Evolutionary conservation across 2,888 invertebrate species (phyloP).

Genomic region (Aromia moschata): DNA sequence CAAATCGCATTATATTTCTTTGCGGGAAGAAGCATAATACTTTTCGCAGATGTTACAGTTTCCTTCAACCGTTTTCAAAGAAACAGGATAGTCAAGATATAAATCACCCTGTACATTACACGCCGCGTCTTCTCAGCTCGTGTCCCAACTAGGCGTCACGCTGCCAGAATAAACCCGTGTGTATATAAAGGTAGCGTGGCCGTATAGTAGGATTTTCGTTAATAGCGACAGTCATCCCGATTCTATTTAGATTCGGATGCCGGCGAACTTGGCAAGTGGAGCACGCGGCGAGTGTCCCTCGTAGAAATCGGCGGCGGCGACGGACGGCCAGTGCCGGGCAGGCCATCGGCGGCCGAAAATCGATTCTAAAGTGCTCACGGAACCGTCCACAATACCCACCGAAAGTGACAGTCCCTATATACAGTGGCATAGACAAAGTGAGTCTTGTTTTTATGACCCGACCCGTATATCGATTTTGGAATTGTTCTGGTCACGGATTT

Average conservation of each 20-base stretch:
- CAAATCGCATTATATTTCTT: too few relatives aligned
- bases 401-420: constrained; percentile 19
- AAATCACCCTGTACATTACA: too few relatives aligned
- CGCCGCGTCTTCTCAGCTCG: too few relatives aligned
- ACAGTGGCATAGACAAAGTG: constrained; percentile 21
- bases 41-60: too few relatives aligned
- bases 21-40: too few relatives aligned
- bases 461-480: too few relatives aligned
- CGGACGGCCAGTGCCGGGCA: constrained; percentile 21
- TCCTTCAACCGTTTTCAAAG: too few relatives aligned
- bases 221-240: constrained; percentile 17
- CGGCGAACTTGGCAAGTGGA: constrained; percentile 19
- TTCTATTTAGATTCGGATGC: constrained; percentile 17
- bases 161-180: background rate
- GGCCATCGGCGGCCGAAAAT: constrained; percentile 12
- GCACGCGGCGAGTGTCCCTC: constrained; percentile 51
- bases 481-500: too few relatives aligned
- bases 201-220: constrained; percentile 3
- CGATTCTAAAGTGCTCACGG: constrained; percentile 12
- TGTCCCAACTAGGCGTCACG: constrained; percentile 2
- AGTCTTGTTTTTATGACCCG: too few relatives aligned
- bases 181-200: constrained; percentile 6
- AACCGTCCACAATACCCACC: constrained; percentile 15
- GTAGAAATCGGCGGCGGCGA: constrained; percentile 24
- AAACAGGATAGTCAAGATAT: too few relatives aligned